A percentile compares a stretch with the other conserved stretches of the same genome.
phyloP scores from a whole-genome alignment of 1,140 invertebrate genomes.

The Drosophila burlai region DNA sequence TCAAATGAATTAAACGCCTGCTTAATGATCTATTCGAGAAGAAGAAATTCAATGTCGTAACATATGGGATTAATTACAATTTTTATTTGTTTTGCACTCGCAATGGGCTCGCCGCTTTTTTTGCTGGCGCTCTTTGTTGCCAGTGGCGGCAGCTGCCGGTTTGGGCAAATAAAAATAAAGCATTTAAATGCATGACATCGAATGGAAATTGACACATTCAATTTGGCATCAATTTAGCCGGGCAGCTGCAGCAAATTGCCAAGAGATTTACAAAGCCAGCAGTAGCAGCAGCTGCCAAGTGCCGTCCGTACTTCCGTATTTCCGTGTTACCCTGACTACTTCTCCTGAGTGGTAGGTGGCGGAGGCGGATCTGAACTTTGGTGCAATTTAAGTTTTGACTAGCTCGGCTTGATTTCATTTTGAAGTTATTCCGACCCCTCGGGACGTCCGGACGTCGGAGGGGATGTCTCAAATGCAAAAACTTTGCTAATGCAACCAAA shows the following conservation, averaged over 20 bases:
- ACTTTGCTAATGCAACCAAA: conserved; percentile 60
- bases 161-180: conserved; percentile 64
- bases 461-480: conserved; percentile 65
- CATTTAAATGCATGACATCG: conserved; percentile 74
- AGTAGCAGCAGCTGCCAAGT: conserved; percentile 38
- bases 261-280: conserved; percentile 66
- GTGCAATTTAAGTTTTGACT: conserved; percentile 76
- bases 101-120: conserved; percentile 35
- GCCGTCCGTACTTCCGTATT: not conserved
- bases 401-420: conserved; percentile 74
- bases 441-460: not conserved
- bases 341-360: not conserved
- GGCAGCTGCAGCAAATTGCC: conserved; percentile 69
- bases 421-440: conserved; percentile 53
- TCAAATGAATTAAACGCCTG: not conserved
- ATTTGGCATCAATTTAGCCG: conserved; percentile 69
- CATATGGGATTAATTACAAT: conserved; percentile 58
- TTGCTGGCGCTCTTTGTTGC: conserved; percentile 29
- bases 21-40: conserved; percentile 5
- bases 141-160: conserved; percentile 18
- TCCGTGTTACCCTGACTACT: conserved; percentile 3
- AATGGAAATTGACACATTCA: conserved; percentile 75
- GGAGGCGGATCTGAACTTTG: conserved; percentile 34
- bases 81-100: conserved; percentile 52
- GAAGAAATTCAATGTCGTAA: conserved; percentile 34